Base-by-base conservation (phyloP, 2,888 invertebrate species). In the Cryptus viduatorius region DNA sequence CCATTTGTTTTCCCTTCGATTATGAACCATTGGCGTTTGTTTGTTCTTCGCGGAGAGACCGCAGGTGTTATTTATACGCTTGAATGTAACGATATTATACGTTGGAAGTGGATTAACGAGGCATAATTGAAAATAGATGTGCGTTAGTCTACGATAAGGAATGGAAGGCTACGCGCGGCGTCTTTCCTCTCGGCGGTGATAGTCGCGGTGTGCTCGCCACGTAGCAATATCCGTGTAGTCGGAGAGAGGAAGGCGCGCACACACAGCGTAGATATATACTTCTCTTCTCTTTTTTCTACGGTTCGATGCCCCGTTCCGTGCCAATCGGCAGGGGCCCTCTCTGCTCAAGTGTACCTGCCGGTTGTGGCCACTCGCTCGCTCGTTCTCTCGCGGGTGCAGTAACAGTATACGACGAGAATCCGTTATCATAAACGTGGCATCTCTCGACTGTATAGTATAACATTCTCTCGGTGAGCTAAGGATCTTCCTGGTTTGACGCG, bases 321-420 rank as follows among this genome's bases (percentile, higher is more conserved):
- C 86, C 89, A 87, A 90, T 90, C 90, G 89, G 84, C 82, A 68
- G 76, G 56, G 61, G 12, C 14, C 61, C 61, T 75, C 79, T 71
- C 67, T 69, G 69, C 69, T 78, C 75, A 19, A 68, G 65, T 73
- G 65, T 81, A 75, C 83, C 72, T 72, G 69, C 83, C 73, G 72
- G 77, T 83, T 68, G 53, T 77, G 72, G 65, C 53, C 19, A 37
- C 59, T 75, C 56, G 77, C 87, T 86, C 85, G 83, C 79, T 86
- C 84, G 79, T 84, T 79, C 78, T 77, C 77, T 89, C 89, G 87
- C 88, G 89, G 89, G 88, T 90, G 89, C 90, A 89, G 89, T 92
- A 92, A 92, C 92, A 92, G 92, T 93, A 92, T 89, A 90, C 85
- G 81, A 87, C 82, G 83, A 89, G 92, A 91, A 92, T 92, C 93